Evolutionary conservation across 2,797 vertebrate species (phyloP), one percentile per base, ranked within the genome.

Genomic region (Xenops minutus): DNA sequence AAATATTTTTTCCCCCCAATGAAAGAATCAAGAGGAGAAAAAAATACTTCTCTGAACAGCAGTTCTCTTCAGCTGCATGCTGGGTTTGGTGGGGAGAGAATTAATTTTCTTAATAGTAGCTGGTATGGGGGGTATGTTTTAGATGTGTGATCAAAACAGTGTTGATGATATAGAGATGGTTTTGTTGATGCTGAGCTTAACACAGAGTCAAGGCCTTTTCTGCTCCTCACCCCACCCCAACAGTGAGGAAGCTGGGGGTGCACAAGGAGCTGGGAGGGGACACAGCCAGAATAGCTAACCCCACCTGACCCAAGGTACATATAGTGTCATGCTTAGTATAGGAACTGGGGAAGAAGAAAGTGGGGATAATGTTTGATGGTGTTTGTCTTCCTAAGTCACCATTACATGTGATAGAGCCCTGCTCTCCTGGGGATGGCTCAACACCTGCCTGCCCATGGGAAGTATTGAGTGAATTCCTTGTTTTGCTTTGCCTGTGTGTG

Each of bases 341-440:
- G 22, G 54, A 72, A 66, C 13, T 27, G 37, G 8, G 37, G 18
- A 32, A 59, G 26, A 63, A n/a, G 29, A 9, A 48, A 16, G 30
- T 14, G 11, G 4, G 12, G 11, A 23, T 7, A 9, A 14, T 3
- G 7, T 32, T 54, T 10, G 26, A 52, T 27, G 51, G 2, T 11
- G 30, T 32, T 59, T 41, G 12, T 78, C 13, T 41, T 48, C 39
- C 30, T 30, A 52, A 4, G 24, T 41, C 39, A 66, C 80, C 26
- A 0, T 21, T 32, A 20, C 6, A 2, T 1, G 3, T 26, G 10
- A 17, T 32, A 15, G 7, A 52, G 12, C 26, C 17, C 8, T 56
- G 29, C 17, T 63, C 36, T 44, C 4, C 10, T 34, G 37, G 29
- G 12, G 4, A 14, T 58, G 24, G 34, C 29, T 58, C 56, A 44